Percentiles rank a stretch among this genome's conserved stretches.
phyloP scores from a whole-genome alignment of 2,888 invertebrate species.

The Dermolepida albohirtum region DNA sequence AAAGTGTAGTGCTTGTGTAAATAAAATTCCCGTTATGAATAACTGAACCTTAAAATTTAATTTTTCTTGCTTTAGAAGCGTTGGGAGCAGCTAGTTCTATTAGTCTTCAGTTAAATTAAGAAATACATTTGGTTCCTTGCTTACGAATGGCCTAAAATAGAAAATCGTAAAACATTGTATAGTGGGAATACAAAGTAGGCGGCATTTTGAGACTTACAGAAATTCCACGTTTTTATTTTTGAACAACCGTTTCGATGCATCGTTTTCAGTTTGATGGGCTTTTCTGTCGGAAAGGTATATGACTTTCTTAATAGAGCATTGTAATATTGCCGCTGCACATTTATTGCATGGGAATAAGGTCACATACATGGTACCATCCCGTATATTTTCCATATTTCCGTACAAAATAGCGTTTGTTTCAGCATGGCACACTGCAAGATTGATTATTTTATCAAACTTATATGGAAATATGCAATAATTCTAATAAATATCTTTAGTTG shows the following conservation, averaged over 20 bases:
- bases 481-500: no score
- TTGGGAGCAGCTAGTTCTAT: slow-evolving; percentile 68
- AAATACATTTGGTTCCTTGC: slow-evolving; percentile 71
- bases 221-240: slow-evolving; percentile 80
- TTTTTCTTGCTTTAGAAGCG: slow-evolving; percentile 56
- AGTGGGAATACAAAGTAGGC: slow-evolving; percentile 22
- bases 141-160: slow-evolving; percentile 72
- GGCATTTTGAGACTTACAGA: slow-evolving; percentile 65
- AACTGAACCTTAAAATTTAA: background rate
- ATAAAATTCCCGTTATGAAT: no score
- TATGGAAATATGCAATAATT: no score
- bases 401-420: slow-evolving; percentile 98
- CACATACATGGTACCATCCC: slow-evolving; percentile 86
- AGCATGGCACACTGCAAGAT: slow-evolving; percentile 90
- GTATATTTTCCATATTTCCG: slow-evolving; percentile 82
- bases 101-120: slow-evolving; percentile 77
- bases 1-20: no score
- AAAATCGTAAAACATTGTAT: background rate
- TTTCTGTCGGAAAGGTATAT: slow-evolving; percentile 88
- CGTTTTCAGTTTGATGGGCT: slow-evolving; percentile 71
- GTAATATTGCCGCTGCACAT: slow-evolving; percentile 96
- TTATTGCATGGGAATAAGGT: slow-evolving; percentile 97
- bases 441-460: background rate
- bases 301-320: slow-evolving; percentile 86
- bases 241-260: slow-evolving; percentile 89